Evolutionary conservation across 2,797 vertebrate species (phyloP), one percentile per base, ranked within the genome.

Genomic region (Psittacula derbiana): DNA sequence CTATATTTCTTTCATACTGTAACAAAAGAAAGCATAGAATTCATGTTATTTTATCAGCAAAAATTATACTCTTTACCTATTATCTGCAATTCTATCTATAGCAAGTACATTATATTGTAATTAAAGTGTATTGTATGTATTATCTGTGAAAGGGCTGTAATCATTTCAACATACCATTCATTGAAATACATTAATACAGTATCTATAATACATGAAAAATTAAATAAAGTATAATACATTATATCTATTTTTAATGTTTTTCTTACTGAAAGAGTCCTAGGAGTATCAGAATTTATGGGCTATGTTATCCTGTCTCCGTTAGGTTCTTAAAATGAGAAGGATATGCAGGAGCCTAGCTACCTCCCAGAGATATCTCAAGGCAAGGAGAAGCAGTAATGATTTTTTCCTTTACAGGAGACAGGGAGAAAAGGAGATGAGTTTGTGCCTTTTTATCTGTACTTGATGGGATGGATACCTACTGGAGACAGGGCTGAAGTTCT

Each of bases 51-150:
- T 88, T 88, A 91, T 73, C 76, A 81, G 43, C 13, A 96, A 84
- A 93, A 93, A 79, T 78, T 91, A 90, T 57, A 75, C 61, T 64
- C 81, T 91, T 84, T 50, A 80, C 18, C 50, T 81, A 74, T 73
- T 82, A 90, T 70, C 78, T 92, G 57, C 60, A 94, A 91, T 79
- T 91, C 82, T 86, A 80, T 47, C 75, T 40, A 79, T 57, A 86
- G 38, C 12, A 92, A 86, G 91, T 86, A 78, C n/a, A 52, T 69
- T 90, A 85, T 72, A 95, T 67, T 73, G 49, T 85, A 96, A 95
- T 96, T 95, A 92, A 93, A 89, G 31, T 82, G 74, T 57, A 96
- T 66, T 66, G 16, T 66, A 96, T 60, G 67, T 20, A 71, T 93
- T 95, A 80, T 62, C 72, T 86, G 40, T 84, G 57, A 95, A 88